A percentile compares a stretch with the other conserved stretches of the same genome.
phyloP scores from a whole-genome alignment of 2,113 vertebrate genomes.

The Larimichthys crocea region DNA sequence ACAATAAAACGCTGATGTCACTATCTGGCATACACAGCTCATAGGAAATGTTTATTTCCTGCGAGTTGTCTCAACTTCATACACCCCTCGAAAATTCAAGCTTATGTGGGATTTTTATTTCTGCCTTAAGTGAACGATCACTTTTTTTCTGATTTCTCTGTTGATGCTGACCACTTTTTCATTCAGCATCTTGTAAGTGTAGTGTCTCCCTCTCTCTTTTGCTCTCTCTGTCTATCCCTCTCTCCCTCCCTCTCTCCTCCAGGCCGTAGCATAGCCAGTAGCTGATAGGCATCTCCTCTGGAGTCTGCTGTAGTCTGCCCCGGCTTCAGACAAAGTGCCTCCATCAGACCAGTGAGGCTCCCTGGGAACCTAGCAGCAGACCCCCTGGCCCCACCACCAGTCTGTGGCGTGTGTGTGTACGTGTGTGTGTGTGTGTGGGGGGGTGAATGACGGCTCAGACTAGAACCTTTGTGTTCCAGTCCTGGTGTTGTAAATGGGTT shows the following conservation, averaged over 20 bases:
- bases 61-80: background rate
- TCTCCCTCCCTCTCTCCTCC: constrained; percentile 66
- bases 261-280: constrained; percentile 79
- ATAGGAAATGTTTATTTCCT: constrained; percentile 29
- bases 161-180: constrained; percentile 23
- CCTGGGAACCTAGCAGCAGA: constrained; percentile 84
- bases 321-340: constrained; percentile 87
- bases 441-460: constrained; percentile 46
- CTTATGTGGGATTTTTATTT: constrained; percentile 2
- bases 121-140: background rate
- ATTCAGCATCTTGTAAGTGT: constrained; percentile 54
- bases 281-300: constrained; percentile 87
- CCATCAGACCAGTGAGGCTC: constrained; percentile 82
- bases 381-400: constrained; percentile 74
- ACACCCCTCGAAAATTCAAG: constrained; percentile 15
- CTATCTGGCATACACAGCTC: constrained; percentile 13
- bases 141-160: constrained; percentile 30
- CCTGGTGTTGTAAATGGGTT: constrained; percentile 64
- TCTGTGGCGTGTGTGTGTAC: constrained; percentile 27
- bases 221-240: constrained; percentile 17
- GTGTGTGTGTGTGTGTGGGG: constrained; percentile 27
- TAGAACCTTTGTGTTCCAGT: constrained; percentile 68
- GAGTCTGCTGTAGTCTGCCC: constrained; percentile 86
- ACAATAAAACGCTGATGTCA: constrained; percentile 20
- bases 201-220: constrained; percentile 29